Conservation (phyloP, 2,797 vertebrate species). For the Labroides dimidiatus region DNA sequence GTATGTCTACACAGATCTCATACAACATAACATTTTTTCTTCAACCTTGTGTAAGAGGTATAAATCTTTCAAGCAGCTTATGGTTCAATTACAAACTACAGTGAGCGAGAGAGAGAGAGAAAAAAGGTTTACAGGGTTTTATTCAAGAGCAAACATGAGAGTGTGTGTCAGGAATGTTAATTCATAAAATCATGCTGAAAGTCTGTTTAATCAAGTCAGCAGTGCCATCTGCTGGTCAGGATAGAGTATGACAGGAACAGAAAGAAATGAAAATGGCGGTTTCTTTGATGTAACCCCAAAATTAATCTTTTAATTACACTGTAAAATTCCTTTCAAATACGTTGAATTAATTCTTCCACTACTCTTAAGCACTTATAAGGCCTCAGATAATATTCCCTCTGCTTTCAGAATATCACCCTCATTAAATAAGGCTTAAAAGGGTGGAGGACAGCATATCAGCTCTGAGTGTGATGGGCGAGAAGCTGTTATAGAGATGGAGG, state of each 20-base stretch:
- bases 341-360: slow-evolving; percentile 57
- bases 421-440: slow-evolving; percentile 88
- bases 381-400: slow-evolving; percentile 84
- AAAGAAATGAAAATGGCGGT: not conserved
- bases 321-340: not conserved
- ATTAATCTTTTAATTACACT: not conserved
- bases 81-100: slow-evolving; percentile 9
- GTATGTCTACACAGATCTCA: slow-evolving; percentile 12
- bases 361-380: slow-evolving; percentile 80
- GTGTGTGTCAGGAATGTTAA: slow-evolving; percentile 50
- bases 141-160: slow-evolving; percentile 56
- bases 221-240: slow-evolving; percentile 76
- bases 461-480: slow-evolving; percentile 45
- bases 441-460: slow-evolving; percentile 47
- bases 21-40: slow-evolving; percentile 28
- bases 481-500: slow-evolving; percentile 33
- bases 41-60: slow-evolving; percentile 9
- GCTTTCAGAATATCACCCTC: slow-evolving; percentile 86
- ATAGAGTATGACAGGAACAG: slow-evolving; percentile 8
- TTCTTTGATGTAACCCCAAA: not conserved
- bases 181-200: slow-evolving; percentile 29
- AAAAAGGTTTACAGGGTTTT: slow-evolving; percentile 46
- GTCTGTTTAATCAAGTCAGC: slow-evolving; percentile 30
- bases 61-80: not conserved
- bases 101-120: slow-evolving; percentile 5